These are phyloP conservation scores for Tokudaia muenninki DNA, from an alignment of 2,797 vertebrate species.

Conservation along the genomic window DNA sequence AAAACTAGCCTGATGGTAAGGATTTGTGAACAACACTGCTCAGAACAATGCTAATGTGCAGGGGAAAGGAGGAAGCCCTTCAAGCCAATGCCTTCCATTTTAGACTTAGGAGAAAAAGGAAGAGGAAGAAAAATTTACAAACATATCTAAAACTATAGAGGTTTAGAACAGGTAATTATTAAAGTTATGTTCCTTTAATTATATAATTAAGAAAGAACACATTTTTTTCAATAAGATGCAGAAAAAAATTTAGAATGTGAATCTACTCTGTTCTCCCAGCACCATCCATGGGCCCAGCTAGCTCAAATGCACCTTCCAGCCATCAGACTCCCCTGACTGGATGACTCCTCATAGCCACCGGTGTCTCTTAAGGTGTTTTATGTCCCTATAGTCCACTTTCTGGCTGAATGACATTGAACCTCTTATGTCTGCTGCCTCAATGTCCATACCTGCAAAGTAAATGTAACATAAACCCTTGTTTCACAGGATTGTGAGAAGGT, in stretches of 20 bases:
- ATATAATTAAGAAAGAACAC: not conserved
- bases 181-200: constrained; percentile 8
- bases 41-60: not conserved
- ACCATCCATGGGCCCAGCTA: not conserved
- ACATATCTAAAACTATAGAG: not conserved
- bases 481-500: not conserved
- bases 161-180: not conserved
- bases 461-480: not conserved
- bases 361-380: not conserved
- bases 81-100: not conserved
- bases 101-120: not conserved
- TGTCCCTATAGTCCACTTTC: not conserved
- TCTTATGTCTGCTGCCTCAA: not conserved
- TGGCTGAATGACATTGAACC: not conserved
- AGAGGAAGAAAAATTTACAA: not conserved
- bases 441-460: not conserved
- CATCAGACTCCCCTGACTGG: not conserved
- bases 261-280: not conserved
- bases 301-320: not conserved
- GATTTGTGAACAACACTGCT: not conserved
- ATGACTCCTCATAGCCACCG: not conserved
- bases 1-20: not conserved
- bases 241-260: not conserved
- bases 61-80: not conserved
- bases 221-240: not conserved